Evolutionary conservation across 2,888 invertebrate genomes (phyloP).

Genomic region (Leptinotarsa haldemani): DNA sequence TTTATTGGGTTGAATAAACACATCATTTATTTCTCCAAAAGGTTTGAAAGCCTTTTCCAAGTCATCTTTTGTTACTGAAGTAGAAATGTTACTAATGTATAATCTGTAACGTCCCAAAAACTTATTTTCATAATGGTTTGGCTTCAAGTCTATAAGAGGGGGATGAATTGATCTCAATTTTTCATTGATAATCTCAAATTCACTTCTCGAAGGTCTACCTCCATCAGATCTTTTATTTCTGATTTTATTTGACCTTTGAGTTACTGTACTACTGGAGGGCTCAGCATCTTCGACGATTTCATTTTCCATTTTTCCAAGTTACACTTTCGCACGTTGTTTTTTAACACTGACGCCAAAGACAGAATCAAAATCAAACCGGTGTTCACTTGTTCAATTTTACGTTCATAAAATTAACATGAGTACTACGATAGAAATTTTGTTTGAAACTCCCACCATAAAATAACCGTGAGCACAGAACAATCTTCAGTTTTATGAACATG

Average conservation of each 20-base stretch:
- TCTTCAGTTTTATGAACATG: no score
- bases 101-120: constrained; percentile 92
- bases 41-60: constrained; percentile 84
- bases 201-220: constrained; percentile 10
- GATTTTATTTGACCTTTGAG: constrained; percentile 12
- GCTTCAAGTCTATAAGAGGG: constrained; percentile 28
- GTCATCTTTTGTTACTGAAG: constrained; percentile 89
- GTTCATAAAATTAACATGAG: no score
- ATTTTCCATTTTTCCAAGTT: constrained; percentile 2
- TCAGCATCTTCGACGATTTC: constrained; percentile 9
- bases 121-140: constrained; percentile 73
- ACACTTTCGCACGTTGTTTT: neutral
- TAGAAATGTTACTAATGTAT: constrained; percentile 91
- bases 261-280: constrained; percentile 28
- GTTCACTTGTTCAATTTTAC: no score
- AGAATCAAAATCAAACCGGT: neutral
- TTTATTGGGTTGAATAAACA: constrained; percentile 92
- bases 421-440: no score
- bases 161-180: constrained; percentile 26
- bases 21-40: constrained; percentile 90
- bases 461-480: no score
- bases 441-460: no score
- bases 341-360: neutral
- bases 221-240: constrained; percentile 27
- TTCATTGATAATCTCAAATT: constrained; percentile 37